Percentiles rank a stretch among this genome's conserved stretches.
phyloP scores from a whole-genome alignment of 2,797 vertebrate genomes.

The Typhlichthys eigenmanni region DNA sequence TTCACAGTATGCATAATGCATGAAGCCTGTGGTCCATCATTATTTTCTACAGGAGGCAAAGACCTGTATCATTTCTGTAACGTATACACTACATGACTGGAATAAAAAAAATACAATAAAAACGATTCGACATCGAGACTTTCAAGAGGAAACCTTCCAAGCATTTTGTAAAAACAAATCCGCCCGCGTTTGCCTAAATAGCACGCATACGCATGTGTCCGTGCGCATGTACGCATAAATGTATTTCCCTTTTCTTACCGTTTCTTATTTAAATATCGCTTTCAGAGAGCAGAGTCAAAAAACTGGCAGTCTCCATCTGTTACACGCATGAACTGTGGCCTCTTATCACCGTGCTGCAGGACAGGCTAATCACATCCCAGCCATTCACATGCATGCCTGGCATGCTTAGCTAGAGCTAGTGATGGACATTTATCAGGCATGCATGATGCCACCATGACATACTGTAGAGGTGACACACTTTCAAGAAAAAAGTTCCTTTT shows the following conservation, averaged over 20 bases:
- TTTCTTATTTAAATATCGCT: constrained; percentile 62
- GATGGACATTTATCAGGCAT: constrained; percentile 72
- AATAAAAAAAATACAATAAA: neutral
- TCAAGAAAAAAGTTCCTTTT: neutral
- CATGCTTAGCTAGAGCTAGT: constrained; percentile 75
- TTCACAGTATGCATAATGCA: constrained; percentile 75
- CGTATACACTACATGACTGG: constrained; percentile 18
- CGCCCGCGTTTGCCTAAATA: neutral
- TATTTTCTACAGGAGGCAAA: constrained; percentile 53
- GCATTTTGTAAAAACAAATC: constrained; percentile 1
- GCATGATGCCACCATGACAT: constrained; percentile 73
- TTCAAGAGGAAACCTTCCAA: too few relatives aligned
- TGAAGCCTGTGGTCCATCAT: constrained; percentile 71
- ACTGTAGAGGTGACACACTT: constrained; percentile 49
- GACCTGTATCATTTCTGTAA: constrained; percentile 41
- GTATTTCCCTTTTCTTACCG: constrained; percentile 31
- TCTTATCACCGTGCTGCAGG: constrained; percentile 81
- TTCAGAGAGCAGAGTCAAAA: constrained; percentile 53
- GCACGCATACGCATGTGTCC: constrained; percentile 1
- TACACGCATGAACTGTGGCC: constrained; percentile 75
- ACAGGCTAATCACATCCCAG: constrained; percentile 80
- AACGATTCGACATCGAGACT: too few relatives aligned
- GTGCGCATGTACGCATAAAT: constrained; percentile 7
- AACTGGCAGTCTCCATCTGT: constrained; percentile 35
- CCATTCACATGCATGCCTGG: constrained; percentile 80